These are phyloP conservation scores for Myotis vivesi DNA, from an alignment of 2,797 vertebrate species.

Conservation along the genomic window DNA sequence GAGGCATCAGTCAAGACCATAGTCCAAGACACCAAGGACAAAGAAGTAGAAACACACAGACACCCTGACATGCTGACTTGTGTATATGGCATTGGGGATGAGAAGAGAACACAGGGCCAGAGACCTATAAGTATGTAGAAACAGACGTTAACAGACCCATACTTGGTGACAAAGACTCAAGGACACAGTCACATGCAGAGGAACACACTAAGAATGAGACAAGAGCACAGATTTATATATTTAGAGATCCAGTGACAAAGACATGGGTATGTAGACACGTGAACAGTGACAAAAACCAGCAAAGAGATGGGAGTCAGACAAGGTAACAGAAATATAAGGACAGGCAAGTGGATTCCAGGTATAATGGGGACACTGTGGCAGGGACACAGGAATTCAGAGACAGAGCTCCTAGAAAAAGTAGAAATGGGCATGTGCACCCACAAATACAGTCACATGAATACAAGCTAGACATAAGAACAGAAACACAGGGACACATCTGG, in stretches of 20 bases:
- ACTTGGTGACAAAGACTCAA: not conserved
- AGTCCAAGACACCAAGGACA: not conserved
- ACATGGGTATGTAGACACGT: not conserved
- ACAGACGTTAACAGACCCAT: not conserved
- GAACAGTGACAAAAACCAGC: not conserved
- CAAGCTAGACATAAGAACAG: not conserved
- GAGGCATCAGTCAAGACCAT: not conserved
- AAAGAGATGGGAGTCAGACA: not conserved
- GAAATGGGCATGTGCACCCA: not conserved
- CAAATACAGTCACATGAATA: not conserved
- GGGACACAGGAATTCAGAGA: slow-evolving; percentile 19
- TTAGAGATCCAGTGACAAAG: slow-evolving; percentile 18
- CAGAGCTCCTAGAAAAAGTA: slow-evolving; percentile 8
- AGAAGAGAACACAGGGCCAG: not conserved
- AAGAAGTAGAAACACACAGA: not conserved
- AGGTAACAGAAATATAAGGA: slow-evolving; percentile 14
- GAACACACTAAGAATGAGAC: not conserved
- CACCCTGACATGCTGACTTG: not conserved
- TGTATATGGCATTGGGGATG: not conserved
- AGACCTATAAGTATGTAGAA: not conserved
- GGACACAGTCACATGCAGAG: not conserved
- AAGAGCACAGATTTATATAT: not conserved
- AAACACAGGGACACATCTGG: not conserved
- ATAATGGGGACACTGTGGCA: not conserved
- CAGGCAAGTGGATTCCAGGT: not conserved